Evolutionary conservation across 2,888 invertebrate genomes (phyloP).

Genomic region (Drosophila flavopinicola): DNA sequence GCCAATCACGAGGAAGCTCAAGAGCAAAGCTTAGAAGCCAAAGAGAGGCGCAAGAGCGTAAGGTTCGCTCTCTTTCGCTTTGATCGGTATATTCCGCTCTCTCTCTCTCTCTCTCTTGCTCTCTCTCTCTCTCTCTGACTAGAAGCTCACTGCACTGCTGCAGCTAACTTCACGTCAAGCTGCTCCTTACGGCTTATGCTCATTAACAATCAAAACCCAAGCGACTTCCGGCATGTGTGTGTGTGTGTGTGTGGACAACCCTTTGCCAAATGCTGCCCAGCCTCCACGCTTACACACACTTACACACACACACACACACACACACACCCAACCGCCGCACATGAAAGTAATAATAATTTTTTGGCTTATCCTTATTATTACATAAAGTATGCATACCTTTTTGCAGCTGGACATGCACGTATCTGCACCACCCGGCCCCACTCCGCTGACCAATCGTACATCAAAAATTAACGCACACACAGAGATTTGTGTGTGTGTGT

Average conservation of each 20-base stretch:
- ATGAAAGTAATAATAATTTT: conserved; percentile 81
- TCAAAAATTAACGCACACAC: conserved; percentile 80
- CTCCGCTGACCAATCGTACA: conserved; percentile 70
- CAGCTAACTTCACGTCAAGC: neutral
- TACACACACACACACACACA: too few species aligned
- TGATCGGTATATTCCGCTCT: too few species aligned
- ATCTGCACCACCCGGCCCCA: neutral
- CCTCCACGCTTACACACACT: too few species aligned
- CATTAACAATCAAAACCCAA: conserved; percentile 47
- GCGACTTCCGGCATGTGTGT: neutral
- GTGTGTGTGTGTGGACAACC: conserved; percentile 42
- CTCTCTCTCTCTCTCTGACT: too few species aligned
- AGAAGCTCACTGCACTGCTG: neutral
- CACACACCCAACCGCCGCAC: conserved; percentile 1
- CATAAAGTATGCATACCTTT: conserved; percentile 81
- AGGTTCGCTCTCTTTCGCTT: too few species aligned
- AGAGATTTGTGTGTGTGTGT: too few species aligned
- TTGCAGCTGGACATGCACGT: conserved; percentile 31
- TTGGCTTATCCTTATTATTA: conserved; percentile 82
- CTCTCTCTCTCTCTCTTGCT: too few species aligned
- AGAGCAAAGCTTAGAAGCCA: too few species aligned
- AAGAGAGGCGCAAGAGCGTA: too few species aligned
- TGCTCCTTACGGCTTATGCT: conserved; percentile 32
- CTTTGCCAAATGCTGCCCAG: conserved; percentile 26
- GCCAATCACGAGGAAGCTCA: too few species aligned